Evolutionary conservation across 2,113 vertebrate species (phyloP).

Genomic region (Galeopterus variegatus): DNA sequence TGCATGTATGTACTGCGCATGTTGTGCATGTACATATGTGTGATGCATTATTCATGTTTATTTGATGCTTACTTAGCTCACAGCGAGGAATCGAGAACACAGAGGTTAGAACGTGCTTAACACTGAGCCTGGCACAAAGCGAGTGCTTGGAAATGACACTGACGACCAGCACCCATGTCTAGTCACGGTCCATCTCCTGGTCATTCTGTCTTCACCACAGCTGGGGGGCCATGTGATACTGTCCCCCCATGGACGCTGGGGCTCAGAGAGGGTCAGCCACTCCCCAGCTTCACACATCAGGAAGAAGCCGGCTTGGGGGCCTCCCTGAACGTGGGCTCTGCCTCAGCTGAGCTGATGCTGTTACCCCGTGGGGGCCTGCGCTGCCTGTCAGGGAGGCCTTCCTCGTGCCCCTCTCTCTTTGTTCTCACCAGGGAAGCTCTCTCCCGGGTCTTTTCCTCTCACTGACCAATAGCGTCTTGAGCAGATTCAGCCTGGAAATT

Average conservation of each 20-base stretch:
- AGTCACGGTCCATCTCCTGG: accelerated
- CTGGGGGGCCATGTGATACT: too few relatives aligned
- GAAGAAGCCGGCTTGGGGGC: not conserved
- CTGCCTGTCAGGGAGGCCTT: too few relatives aligned
- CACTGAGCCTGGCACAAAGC: not conserved
- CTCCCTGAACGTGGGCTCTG: too few relatives aligned
- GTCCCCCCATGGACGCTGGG: too few relatives aligned
- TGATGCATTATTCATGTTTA: not conserved
- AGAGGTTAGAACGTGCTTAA: not conserved
- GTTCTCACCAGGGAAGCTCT: too few relatives aligned
- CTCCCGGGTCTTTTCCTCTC: not conserved
- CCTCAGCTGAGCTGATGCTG: not conserved
- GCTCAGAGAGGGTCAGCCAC: too few relatives aligned
- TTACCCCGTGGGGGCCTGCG: not conserved
- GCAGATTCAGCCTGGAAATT: not conserved
- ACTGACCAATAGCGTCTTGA: not conserved
- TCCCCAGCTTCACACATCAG: not conserved
- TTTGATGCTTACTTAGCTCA: not conserved
- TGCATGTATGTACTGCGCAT: not conserved
- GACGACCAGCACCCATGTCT: accelerated
- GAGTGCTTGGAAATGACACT: not conserved
- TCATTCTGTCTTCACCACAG: not conserved
- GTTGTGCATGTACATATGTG: not conserved
- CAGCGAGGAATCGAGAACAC: accelerated
- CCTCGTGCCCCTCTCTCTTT: accelerated